Base-by-base conservation (phyloP, 2,797 vertebrate genomes). In the Falco concolor region DNA sequence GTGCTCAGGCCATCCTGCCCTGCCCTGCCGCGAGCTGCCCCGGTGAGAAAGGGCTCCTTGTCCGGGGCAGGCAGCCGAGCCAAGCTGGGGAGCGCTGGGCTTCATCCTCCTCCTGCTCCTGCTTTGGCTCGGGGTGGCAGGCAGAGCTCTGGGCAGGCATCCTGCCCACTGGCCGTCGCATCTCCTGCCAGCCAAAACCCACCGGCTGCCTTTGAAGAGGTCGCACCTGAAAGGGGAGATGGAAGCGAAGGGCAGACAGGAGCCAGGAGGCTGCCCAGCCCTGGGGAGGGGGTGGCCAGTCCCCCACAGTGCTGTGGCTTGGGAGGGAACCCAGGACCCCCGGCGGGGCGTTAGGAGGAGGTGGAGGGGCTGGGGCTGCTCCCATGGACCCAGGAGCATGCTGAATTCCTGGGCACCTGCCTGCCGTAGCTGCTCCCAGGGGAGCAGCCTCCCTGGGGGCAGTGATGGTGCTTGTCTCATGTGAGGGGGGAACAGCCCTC, bases 21-120 rank as follows among this genome's bases (percentile, higher is more conserved):
- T 95, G 83, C 88, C 72, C 91, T 80, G 83, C 83, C 1, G 50
- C 0, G 13, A 61, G 93, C 57, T 93, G 50, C 87, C 86, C 50
- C 3, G 1, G 23, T 0, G 36, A 98, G 94, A 98, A 98, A 98
- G 91, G 85, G 40, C 87, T 97, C 96, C 97, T 97, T 98, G 97
- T 98, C 70, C 90, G 64, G 81, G 22, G 45, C 72, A 72, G 49
- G 54, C 28, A 49, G 63, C 45, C 0, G 20, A 91, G 94, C 92
- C 88, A 95, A 95, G 65, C 72, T 0, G 1, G 69, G 59, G 63
- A 63, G 36, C 3, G 6, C 44, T 8, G 47, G 82, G 69, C 67
- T 79, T 82, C 64, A 13, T 53, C 75, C 34, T 73, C 28, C 50
- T 83, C 76, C 84, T 79, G 52, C 73, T 89, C 80, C 56, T 84